phyloP scores from a whole-genome alignment of 2,888 invertebrate genomes.

The Cynaeus angustus region DNA sequence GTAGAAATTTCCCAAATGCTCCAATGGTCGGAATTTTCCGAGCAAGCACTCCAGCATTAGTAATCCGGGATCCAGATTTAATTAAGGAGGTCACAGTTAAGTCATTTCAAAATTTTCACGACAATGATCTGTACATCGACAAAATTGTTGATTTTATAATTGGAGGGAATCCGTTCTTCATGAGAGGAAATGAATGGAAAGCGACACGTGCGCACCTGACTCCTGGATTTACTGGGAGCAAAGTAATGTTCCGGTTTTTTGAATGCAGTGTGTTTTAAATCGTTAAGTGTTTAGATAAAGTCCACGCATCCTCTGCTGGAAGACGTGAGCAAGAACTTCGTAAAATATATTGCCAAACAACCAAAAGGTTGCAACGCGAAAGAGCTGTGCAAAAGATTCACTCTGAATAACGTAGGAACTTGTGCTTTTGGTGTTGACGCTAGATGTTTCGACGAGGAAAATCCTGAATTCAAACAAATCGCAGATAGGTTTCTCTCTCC shows the following conservation, averaged over 20 bases:
- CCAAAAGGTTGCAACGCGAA: constrained; percentile 67
- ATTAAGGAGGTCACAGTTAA: too few species aligned
- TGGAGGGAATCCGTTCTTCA: constrained; percentile 71
- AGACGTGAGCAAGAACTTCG: too few species aligned
- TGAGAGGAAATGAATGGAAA: constrained; percentile 73
- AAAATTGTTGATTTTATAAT: too few species aligned
- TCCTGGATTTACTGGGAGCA: constrained; percentile 72
- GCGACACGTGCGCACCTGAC: constrained; percentile 71
- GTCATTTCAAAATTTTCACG: too few species aligned
- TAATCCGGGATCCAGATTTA: too few species aligned
- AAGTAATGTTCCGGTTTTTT: too few species aligned
- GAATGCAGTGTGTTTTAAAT: too few species aligned
- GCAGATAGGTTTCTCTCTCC: constrained; percentile 54
- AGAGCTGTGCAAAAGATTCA: constrained; percentile 62
- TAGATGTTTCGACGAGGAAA: constrained; percentile 65
- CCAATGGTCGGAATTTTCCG: constrained; percentile 68
- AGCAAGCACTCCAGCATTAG: constrained; percentile 60
- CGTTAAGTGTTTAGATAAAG: too few species aligned
- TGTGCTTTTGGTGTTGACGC: constrained; percentile 71
- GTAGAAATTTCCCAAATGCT: constrained; percentile 52
- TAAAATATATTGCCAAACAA: too few species aligned
- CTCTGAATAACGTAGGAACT: constrained; percentile 70
- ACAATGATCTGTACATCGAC: too few species aligned
- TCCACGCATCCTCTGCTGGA: too few species aligned
- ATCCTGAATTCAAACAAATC: constrained; percentile 59